Conservation (phyloP, 2,888 invertebrate species). For the Cerastis leucographa region DNA sequence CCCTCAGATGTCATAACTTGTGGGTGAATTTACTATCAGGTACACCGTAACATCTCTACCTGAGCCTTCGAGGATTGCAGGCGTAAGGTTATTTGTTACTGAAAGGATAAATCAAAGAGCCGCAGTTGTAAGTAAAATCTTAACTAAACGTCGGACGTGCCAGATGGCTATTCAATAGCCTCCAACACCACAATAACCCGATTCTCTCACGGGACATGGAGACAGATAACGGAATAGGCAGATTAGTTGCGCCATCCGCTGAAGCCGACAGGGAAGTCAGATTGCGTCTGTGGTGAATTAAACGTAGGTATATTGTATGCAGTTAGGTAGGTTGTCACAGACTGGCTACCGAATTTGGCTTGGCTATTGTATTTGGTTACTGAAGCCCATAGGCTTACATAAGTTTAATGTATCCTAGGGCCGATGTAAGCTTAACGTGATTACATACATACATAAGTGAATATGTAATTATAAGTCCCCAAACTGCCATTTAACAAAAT, state of each 20-base stretch:
- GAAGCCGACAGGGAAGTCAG: constrained; percentile 25
- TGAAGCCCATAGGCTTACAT: background rate
- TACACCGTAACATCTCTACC: background rate
- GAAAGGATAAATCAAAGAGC: background rate
- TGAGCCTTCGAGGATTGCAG: background rate
- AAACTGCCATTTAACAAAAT: background rate
- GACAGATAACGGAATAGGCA: constrained; percentile 54
- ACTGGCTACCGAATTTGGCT: background rate
- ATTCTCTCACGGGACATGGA: constrained; percentile 46
- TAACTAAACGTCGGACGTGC: background rate
- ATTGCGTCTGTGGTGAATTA: constrained; percentile 25
- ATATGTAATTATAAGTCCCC: background rate
- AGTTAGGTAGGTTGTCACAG: background rate
- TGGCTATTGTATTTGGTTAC: constrained; percentile 16
- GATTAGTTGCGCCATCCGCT: constrained; percentile 54
- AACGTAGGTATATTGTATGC: background rate
- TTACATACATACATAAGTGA: background rate
- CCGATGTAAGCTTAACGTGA: background rate
- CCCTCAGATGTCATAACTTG: background rate
- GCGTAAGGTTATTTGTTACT: background rate
- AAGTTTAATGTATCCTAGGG: background rate
- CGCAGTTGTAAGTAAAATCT: background rate
- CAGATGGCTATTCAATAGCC: constrained; percentile 30
- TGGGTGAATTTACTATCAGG: background rate
- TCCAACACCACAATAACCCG: constrained; percentile 29